These are phyloP conservation scores for Scaptomyza montana DNA, from an alignment of 1,140 invertebrate genomes.

Conservation along the genomic window DNA sequence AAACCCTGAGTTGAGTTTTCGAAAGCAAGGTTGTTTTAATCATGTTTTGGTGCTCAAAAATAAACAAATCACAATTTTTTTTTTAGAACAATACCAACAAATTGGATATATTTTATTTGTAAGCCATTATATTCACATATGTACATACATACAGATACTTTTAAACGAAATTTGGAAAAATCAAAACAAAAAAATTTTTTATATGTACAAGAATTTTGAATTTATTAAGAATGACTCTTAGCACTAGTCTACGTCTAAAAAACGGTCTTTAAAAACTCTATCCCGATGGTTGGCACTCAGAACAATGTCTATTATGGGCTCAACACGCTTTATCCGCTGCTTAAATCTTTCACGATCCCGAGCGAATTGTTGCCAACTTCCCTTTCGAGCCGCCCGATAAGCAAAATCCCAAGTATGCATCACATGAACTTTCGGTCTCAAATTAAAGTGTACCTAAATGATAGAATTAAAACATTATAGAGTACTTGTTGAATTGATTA, in stretches of 20 bases:
- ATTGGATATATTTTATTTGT: neutral
- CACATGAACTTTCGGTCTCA: constrained; percentile 85
- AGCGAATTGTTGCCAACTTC: constrained; percentile 87
- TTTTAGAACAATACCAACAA: neutral
- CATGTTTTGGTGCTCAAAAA: too few relatives aligned
- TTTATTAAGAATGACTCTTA: constrained; percentile 29
- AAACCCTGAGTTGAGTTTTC: too few relatives aligned
- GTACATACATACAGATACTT: constrained; percentile 2
- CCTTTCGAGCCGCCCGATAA: constrained; percentile 86
- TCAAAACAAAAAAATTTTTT: constrained; percentile 1
- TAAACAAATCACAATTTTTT: too few relatives aligned
- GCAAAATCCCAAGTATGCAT: constrained; percentile 88
- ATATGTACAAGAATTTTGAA: constrained; percentile 16
- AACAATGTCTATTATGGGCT: constrained; percentile 84
- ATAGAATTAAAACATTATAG: constrained; percentile 5
- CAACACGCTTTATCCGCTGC: constrained; percentile 84
- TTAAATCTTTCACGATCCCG: constrained; percentile 86
- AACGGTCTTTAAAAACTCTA: constrained; percentile 85
- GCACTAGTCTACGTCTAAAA: constrained; percentile 63
- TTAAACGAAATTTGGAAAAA: neutral
- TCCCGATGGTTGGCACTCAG: constrained; percentile 85
- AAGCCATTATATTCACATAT: neutral
- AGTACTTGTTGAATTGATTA: neutral
- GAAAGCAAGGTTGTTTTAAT: too few relatives aligned
- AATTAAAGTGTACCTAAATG: constrained; percentile 86